These are phyloP conservation scores for Idaea biselata DNA, from an alignment of 2,888 invertebrate species.

Conservation along the genomic window DNA sequence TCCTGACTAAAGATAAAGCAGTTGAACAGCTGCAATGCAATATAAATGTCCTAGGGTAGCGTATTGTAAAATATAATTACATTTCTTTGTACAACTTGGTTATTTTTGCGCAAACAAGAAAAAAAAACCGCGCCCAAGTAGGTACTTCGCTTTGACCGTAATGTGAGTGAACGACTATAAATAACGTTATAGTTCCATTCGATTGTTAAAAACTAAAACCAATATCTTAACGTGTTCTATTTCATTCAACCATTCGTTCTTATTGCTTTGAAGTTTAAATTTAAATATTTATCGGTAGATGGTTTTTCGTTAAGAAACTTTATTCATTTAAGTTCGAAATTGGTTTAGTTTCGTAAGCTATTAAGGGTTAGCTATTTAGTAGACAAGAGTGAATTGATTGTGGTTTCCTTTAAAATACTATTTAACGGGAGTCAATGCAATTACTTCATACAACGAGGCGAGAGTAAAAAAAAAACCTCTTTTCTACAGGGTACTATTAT, in stretches of 20 bases:
- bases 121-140: background rate
- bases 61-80: too few species aligned
- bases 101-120: too few species aligned
- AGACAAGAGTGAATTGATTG: background rate
- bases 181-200: constrained; percentile 29
- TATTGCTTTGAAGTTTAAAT: constrained; percentile 26
- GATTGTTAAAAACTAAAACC: constrained; percentile 3
- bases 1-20: too few species aligned
- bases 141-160: background rate
- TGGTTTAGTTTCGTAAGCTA: background rate
- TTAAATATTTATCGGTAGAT: constrained; percentile 21
- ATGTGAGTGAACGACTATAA: background rate
- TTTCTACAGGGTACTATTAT: too few species aligned
- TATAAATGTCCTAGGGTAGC: too few species aligned
- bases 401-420: background rate
- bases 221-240: background rate
- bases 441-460: too few species aligned
- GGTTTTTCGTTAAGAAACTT: constrained; percentile 14
- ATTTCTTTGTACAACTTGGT: too few species aligned
- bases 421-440: too few species aligned
- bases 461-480: too few species aligned
- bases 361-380: background rate
- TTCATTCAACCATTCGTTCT: background rate
- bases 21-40: too few species aligned
- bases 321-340: constrained; percentile 12